phyloP scores from a whole-genome alignment of 2,888 invertebrate genomes.

The Himalopsyche kuldschensis region DNA sequence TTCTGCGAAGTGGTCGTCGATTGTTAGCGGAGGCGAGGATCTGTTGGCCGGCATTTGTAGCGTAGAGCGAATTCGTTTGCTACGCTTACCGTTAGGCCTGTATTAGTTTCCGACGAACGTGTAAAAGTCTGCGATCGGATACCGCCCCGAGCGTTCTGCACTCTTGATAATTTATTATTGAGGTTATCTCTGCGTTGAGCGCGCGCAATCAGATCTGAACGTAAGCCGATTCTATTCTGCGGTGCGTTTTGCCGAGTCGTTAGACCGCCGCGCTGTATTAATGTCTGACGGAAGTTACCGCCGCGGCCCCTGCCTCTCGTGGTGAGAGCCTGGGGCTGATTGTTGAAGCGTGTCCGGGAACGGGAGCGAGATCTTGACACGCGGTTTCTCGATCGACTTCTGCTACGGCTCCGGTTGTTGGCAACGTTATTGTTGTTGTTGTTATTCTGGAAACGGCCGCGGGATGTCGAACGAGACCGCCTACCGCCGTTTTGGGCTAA shows the following conservation, averaged over 20 bases:
- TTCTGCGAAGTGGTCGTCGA: conserved; percentile 42
- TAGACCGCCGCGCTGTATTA: conserved; percentile 15
- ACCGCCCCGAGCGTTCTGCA: conserved; percentile 40
- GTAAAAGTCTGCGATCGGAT: conserved; percentile 57
- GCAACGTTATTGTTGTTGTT: conserved; percentile 1
- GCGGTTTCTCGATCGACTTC: background rate
- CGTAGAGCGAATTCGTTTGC: conserved; percentile 50
- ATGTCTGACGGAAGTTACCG: background rate
- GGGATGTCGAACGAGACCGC: conserved; percentile 13
- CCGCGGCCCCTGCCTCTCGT: conserved; percentile 17
- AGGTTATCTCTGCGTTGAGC: conserved; percentile 2
- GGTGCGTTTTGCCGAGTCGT: conserved; percentile 10
- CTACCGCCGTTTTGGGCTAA: background rate
- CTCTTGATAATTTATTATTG: conserved; percentile 44
- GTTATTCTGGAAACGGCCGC: conserved; percentile 19
- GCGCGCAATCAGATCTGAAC: conserved; percentile 56
- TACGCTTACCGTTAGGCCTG: conserved; percentile 49
- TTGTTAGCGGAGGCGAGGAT: conserved; percentile 42
- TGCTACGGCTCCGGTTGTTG: background rate
- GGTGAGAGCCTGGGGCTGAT: background rate
- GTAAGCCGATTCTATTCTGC: conserved; percentile 46
- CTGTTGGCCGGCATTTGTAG: background rate
- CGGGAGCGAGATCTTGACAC: conserved; percentile 26
- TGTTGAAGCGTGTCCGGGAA: conserved; percentile 7
- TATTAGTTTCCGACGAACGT: conserved; percentile 44